Percentiles rank a stretch among this genome's conserved stretches.
These are phyloP conservation scores for Eublepharis macularius DNA, from an alignment of 2,113 vertebrate species.

Conservation along the genomic window DNA sequence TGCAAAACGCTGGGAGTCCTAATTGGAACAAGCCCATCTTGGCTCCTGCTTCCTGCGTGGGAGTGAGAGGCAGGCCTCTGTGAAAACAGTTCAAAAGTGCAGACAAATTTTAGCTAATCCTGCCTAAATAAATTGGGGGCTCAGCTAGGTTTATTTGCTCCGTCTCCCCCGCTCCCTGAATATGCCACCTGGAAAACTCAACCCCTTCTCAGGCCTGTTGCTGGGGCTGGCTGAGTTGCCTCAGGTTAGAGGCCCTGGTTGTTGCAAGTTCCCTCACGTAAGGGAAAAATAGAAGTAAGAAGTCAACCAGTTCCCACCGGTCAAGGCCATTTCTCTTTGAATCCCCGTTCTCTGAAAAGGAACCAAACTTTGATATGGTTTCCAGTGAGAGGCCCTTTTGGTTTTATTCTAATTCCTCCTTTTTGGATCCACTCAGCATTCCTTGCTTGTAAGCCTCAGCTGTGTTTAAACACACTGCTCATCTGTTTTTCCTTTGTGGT, in stretches of 20 bases:
- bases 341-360: background rate
- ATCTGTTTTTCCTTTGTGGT: background rate
- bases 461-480: background rate
- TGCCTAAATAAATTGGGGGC: conserved; percentile 76
- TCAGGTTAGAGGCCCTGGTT: background rate
- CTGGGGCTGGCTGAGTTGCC: background rate
- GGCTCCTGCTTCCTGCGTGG: conserved; percentile 78
- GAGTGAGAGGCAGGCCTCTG: conserved; percentile 77
- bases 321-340: background rate
- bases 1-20: conserved; percentile 26
- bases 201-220: background rate
- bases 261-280: background rate
- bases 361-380: background rate
- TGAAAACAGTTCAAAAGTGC: conserved; percentile 85
- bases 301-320: background rate
- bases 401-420: background rate
- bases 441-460: background rate
- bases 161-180: rapidly evolving
- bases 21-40: conserved; percentile 71
- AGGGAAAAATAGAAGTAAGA: background rate
- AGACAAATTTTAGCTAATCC: conserved; percentile 80
- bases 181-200: conserved; percentile 34
- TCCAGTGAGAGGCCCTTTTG: background rate
- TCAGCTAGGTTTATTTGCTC: conserved; percentile 63
- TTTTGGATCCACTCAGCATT: background rate